Evolutionary conservation across 2,113 vertebrate genomes (phyloP).

Genomic region (Tragelaphus strepsiceros): DNA sequence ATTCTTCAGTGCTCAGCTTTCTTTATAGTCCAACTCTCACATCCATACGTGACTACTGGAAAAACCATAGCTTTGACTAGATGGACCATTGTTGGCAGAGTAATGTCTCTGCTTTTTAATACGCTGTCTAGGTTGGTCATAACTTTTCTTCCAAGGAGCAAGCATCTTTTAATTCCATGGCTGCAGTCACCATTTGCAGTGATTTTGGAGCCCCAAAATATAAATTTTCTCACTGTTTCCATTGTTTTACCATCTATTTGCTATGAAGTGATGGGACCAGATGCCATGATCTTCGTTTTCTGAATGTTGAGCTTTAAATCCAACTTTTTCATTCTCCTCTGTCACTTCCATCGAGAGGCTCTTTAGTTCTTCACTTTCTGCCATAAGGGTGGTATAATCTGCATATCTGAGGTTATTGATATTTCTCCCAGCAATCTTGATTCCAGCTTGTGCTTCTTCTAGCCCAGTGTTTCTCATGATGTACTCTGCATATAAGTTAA

Average conservation of each 20-base stretch:
- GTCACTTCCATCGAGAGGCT: neutral
- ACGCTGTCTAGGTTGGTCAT: neutral
- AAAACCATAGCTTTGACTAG: neutral
- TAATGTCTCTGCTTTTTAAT: neutral
- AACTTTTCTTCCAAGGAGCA: neutral
- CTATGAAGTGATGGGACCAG: neutral
- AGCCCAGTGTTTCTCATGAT: neutral
- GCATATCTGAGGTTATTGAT: neutral
- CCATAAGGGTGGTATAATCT: neutral
- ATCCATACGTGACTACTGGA: neutral
- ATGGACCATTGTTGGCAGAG: rapidly evolving
- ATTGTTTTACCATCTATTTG: neutral
- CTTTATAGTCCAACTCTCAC: neutral
- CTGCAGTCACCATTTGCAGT: neutral
- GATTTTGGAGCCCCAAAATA: neutral
- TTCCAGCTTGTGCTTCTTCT: neutral
- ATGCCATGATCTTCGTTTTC: neutral
- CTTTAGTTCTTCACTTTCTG: neutral
- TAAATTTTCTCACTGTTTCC: neutral
- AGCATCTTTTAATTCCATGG: neutral
- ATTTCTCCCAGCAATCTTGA: neutral
- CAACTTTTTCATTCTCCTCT: neutral
- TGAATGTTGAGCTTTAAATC: neutral
- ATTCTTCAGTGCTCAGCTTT: neutral
- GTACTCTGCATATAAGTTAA: neutral